Percentiles rank a stretch among this genome's conserved stretches.
Conservation (phyloP, 2,888 invertebrate genomes). For the Ernsta delagoae region DNA sequence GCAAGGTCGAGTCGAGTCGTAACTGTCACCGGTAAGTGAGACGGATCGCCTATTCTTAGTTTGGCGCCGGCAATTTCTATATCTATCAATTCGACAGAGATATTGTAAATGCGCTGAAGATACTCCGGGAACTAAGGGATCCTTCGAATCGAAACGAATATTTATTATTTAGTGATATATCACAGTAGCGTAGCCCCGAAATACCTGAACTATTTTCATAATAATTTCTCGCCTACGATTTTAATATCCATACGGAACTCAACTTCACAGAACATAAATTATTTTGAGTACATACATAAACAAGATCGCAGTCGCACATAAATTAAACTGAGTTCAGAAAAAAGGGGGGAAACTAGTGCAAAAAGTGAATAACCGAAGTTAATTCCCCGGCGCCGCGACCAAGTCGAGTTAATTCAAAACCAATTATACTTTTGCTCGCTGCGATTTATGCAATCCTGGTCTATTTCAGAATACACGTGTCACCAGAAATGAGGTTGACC, state of each 20-base stretch:
- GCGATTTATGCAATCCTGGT: conserved; percentile 20
- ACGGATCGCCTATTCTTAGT: no score
- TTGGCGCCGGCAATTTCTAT: no score
- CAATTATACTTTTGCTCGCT: conserved; percentile 26
- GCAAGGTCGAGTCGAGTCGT: no score
- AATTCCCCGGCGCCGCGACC: conserved; percentile 1
- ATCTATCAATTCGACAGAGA: not conserved
- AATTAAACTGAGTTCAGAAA: conserved; percentile 3
- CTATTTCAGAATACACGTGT: conserved; percentile 36
- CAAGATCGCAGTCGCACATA: not conserved
- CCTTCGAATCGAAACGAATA: no score
- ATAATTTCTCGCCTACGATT: not conserved
- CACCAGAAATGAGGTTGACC: conserved; percentile 5
- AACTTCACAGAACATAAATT: not conserved
- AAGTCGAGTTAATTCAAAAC: conserved; percentile 28
- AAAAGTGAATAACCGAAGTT: conserved; percentile 23
- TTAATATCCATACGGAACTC: not conserved
- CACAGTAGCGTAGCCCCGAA: no score
- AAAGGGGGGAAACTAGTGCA: conserved; percentile 18
- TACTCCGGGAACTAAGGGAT: no score
- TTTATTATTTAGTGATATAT: no score
- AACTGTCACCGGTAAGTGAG: no score
- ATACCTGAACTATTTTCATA: no score
- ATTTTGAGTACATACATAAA: not conserved
- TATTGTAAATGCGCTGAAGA: not conserved